Evolutionary conservation across 1,140 invertebrate species (phyloP).

Genomic region (Drosophila kohkoa): DNA sequence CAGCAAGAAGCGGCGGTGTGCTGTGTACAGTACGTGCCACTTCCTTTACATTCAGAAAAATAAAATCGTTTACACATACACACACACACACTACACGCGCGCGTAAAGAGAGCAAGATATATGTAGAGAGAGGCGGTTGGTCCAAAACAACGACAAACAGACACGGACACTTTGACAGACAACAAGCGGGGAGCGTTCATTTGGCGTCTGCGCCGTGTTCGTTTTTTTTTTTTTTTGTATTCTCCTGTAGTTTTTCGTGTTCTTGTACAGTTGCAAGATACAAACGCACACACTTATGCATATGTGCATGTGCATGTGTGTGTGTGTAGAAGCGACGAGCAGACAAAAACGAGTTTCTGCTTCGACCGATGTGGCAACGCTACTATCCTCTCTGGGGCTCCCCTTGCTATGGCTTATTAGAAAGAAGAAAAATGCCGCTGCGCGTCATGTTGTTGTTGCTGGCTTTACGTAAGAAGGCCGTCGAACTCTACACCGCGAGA

Average conservation of each 20-base stretch:
- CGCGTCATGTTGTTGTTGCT: slow-evolving; percentile 54
- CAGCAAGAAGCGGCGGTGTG: slow-evolving; percentile 52
- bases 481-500: slow-evolving; percentile 71
- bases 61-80: slow-evolving; percentile 68
- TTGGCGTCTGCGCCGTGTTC: slow-evolving; percentile 74
- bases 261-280: slow-evolving; percentile 82
- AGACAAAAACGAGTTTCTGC: slow-evolving; percentile 71
- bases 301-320: background rate
- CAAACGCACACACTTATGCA: slow-evolving; percentile 32
- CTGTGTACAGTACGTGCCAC: slow-evolving; percentile 81
- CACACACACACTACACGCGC: slow-evolving; percentile 21
- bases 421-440: slow-evolving; percentile 74
- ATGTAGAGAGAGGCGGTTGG: slow-evolving; percentile 14
- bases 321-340: slow-evolving; percentile 36
- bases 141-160: slow-evolving; percentile 42
- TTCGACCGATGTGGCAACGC: slow-evolving; percentile 68
- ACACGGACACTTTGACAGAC: slow-evolving; percentile 37
- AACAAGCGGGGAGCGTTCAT: slow-evolving; percentile 51
- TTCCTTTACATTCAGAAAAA: slow-evolving; percentile 84
- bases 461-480: slow-evolving; percentile 81
- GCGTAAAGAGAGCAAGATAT: slow-evolving; percentile 37
- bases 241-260: slow-evolving; percentile 52
- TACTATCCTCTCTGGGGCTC: slow-evolving; percentile 24
- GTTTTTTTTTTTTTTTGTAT: slow-evolving; percentile 56
- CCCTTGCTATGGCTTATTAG: slow-evolving; percentile 66